Percentiles rank a stretch among this genome's conserved stretches.
These are phyloP conservation scores for Notothenia coriiceps DNA, from an alignment of 2,113 vertebrate species.

Conservation along the genomic window DNA sequence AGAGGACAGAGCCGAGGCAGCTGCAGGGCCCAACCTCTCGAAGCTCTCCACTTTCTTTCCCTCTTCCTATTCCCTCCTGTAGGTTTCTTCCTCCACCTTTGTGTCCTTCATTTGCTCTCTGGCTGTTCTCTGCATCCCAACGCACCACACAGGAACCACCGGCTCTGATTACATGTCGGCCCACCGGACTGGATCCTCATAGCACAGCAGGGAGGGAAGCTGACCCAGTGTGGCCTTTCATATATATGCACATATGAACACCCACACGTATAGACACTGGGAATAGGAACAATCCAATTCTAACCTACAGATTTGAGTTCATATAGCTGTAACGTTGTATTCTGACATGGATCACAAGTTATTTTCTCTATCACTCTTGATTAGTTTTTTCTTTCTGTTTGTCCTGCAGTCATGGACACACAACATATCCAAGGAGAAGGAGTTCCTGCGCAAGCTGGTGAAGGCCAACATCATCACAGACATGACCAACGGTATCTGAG, in stretches of 20 bases:
- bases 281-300: constrained; percentile 6
- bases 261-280: constrained; percentile 14
- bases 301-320: constrained; percentile 6
- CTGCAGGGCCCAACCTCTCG: constrained; percentile 34
- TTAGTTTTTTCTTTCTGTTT: constrained; percentile 33
- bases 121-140: constrained; percentile 31
- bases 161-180: constrained; percentile 66
- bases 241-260: constrained; percentile 39
- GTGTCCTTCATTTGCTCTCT: constrained; percentile 44
- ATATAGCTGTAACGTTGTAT: not conserved
- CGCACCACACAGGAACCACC: constrained; percentile 63
- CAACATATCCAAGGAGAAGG: constrained; percentile 97
- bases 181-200: constrained; percentile 36
- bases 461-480: constrained; percentile 94
- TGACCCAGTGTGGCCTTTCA: constrained; percentile 27
- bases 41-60: not conserved
- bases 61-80: constrained; percentile 20
- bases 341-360: not conserved
- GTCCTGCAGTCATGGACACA: constrained; percentile 95
- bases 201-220: constrained; percentile 55
- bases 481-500: constrained; percentile 95
- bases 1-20: constrained; percentile 20
- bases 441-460: constrained; percentile 96
- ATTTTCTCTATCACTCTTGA: not conserved
- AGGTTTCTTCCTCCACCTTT: constrained; percentile 31